These are phyloP conservation scores for Temnothorax unifasciatus DNA, from an alignment of 2,888 invertebrate species.

Conservation along the genomic window DNA sequence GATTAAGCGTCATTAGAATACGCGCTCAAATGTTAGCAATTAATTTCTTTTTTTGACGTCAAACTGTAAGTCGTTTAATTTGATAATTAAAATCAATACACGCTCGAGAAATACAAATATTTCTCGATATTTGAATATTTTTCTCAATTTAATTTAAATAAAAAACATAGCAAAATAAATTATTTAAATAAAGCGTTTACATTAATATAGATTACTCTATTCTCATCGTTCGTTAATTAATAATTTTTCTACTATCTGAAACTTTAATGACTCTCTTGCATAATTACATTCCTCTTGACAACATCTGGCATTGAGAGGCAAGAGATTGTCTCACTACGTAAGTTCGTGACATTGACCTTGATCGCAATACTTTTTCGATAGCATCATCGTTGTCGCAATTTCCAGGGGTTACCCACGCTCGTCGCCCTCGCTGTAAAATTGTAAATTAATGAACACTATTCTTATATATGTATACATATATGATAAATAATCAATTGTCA, in stretches of 20 bases:
- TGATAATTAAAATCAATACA: not conserved
- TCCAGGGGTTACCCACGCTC: not conserved
- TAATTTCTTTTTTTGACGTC: constrained; percentile 31
- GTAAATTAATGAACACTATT: not conserved
- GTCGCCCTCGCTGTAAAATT: not conserved
- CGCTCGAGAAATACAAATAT: not conserved
- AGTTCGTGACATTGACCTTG: constrained; percentile 53
- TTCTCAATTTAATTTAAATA: not conserved
- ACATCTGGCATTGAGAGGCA: constrained; percentile 5
- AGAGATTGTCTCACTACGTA: not conserved
- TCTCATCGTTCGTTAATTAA: too few species aligned
- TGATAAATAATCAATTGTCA: constrained; percentile 28
- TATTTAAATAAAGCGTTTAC: not conserved
- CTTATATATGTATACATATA: too few species aligned
- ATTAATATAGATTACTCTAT: not conserved
- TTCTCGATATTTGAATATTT: not conserved
- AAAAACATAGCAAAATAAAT: not conserved
- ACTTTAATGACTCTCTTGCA: not conserved
- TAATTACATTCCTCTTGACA: not conserved
- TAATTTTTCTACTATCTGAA: too few species aligned
- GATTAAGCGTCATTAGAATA: constrained; percentile 68
- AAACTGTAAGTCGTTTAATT: not conserved
- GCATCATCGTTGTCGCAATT: constrained; percentile 35
- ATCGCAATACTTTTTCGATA: constrained; percentile 45
- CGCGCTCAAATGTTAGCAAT: constrained; percentile 41